A percentile compares a stretch with the other conserved stretches of the same genome.
Evolutionary conservation across 37 sponge, comb jelly and placozoan species (phyloP).

Genomic region (Halichondria panicea): DNA sequence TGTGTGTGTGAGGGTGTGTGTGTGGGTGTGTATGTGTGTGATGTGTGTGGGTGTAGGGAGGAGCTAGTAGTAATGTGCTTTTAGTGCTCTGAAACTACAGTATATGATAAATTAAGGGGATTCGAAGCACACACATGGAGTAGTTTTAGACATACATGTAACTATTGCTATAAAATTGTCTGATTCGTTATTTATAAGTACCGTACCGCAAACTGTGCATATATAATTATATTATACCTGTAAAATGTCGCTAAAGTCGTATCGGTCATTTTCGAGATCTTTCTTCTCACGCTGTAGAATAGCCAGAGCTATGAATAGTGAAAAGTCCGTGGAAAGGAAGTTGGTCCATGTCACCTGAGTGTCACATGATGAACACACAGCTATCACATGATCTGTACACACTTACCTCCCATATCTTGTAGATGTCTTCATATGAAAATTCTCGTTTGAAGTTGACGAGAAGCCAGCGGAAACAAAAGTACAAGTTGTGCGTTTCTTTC

Average conservation of each 20-base stretch:
- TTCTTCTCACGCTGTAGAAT: conserved; percentile 75
- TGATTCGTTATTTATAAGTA: too few relatives aligned
- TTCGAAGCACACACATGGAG: too few relatives aligned
- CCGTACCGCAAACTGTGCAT: too few relatives aligned
- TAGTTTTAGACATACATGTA: too few relatives aligned
- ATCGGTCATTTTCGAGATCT: conserved; percentile 12
- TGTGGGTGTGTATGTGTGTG: not conserved
- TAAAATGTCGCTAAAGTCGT: conserved; percentile 72
- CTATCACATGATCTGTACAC: not conserved
- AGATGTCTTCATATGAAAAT: conserved; percentile 66
- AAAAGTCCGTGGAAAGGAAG: conserved; percentile 66
- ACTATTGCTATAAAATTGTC: too few relatives aligned
- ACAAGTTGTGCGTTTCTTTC: conserved; percentile 78
- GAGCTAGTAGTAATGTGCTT: not conserved
- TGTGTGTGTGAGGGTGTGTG: not conserved
- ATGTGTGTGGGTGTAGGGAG: not conserved
- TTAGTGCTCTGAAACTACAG: too few relatives aligned
- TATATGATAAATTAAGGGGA: too few relatives aligned
- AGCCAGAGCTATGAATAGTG: conserved; percentile 90
- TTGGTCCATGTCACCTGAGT: conserved; percentile 83
- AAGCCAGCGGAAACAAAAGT: conserved; percentile 94
- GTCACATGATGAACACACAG: not conserved
- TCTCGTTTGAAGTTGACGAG: conserved; percentile 93
- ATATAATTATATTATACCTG: conserved; percentile 39
- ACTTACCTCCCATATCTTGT: conserved; percentile 88